Conservation (phyloP, 2,797 vertebrate genomes). For the Phataginus tricuspis region DNA sequence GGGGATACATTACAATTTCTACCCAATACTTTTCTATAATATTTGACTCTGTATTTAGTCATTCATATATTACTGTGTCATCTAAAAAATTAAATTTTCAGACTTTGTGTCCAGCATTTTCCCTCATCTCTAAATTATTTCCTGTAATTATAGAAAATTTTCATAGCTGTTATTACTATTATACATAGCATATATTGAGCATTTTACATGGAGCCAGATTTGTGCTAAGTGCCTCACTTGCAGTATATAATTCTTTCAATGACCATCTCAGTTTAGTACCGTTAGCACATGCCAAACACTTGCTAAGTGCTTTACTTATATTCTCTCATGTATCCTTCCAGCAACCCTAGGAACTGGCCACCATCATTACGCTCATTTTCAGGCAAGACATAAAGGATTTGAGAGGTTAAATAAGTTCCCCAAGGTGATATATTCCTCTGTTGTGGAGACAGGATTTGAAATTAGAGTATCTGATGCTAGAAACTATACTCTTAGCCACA, state of each 20-base stretch:
- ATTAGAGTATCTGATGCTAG: neutral
- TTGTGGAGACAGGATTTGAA: neutral
- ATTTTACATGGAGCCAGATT: neutral
- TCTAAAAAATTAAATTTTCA: slow-evolving; percentile 1
- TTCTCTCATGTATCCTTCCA: neutral
- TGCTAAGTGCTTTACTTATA: slow-evolving; percentile 6
- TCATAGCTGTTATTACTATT: neutral
- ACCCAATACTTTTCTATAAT: neutral
- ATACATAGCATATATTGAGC: neutral
- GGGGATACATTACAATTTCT: neutral
- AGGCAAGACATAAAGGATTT: neutral
- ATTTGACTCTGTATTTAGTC: neutral
- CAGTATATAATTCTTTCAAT: neutral
- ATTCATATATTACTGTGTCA: neutral
- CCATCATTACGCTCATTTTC: neutral
- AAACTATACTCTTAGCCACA: neutral
- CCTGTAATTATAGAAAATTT: neutral
- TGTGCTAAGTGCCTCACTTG: neutral
- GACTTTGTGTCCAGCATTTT: neutral
- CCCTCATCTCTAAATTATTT: neutral
- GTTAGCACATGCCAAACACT: neutral
- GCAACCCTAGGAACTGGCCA: neutral
- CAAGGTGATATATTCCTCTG: neutral
- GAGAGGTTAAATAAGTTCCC: neutral
- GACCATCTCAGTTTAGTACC: neutral